These are phyloP conservation scores for Callyntrura guangdongensis DNA, from an alignment of 2,888 invertebrate species.

Conservation along the genomic window DNA sequence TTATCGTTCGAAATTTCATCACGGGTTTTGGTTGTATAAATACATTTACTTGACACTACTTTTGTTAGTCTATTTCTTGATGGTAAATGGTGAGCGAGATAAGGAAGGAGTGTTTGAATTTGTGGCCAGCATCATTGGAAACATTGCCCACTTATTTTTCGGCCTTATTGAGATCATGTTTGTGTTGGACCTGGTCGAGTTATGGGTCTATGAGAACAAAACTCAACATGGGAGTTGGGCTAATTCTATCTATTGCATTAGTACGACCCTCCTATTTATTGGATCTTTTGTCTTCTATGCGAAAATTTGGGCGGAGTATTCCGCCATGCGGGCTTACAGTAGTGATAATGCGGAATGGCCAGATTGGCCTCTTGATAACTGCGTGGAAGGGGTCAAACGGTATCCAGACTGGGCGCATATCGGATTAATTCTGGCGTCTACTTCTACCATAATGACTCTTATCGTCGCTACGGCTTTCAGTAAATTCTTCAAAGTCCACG, in stretches of 20 bases:
- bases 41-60: constrained; percentile 59
- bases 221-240: constrained; percentile 61
- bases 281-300: not conserved
- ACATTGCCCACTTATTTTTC: constrained; percentile 59
- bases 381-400: not conserved
- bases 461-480: constrained; percentile 23
- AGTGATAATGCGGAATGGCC: not conserved
- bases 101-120: constrained; percentile 73
- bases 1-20: constrained; percentile 73
- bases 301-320: constrained; percentile 28
- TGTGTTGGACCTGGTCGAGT: constrained; percentile 74
- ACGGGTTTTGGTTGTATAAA: constrained; percentile 81
- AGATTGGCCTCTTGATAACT: constrained; percentile 28
- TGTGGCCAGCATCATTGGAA: constrained; percentile 66
- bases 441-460: not conserved
- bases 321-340: not conserved
- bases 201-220: constrained; percentile 54
- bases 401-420: constrained; percentile 20
- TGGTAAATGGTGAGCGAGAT: constrained; percentile 52
- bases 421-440: constrained; percentile 12
- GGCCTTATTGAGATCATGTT: constrained; percentile 71
- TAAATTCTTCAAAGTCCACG: not conserved
- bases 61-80: constrained; percentile 49
- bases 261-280: not conserved
- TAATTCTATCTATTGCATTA: constrained; percentile 41